A percentile compares a stretch with the other conserved stretches of the same genome.
Conservation (phyloP, 2,888 invertebrate species). For the Oligia strigilis region DNA sequence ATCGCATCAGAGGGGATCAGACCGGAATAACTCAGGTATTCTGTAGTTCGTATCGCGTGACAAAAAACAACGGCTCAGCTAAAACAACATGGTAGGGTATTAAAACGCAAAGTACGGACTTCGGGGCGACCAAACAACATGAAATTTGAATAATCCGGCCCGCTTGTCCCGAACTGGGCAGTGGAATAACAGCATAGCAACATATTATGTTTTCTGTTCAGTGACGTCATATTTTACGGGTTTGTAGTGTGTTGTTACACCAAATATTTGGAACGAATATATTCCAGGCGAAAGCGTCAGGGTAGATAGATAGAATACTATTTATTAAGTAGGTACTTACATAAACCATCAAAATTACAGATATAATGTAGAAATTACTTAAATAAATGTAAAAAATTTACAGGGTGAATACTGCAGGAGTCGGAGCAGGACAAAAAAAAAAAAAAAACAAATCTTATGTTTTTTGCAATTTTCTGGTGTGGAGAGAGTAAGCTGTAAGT, state of each 20-base stretch:
- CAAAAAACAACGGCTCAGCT: conserved; percentile 54
- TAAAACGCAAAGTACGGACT: conserved; percentile 71
- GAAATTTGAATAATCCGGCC: conserved; percentile 81
- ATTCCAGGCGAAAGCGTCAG: background rate
- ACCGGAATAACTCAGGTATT: conserved; percentile 10
- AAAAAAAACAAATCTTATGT: background rate
- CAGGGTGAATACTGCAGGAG: background rate
- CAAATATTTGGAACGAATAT: background rate
- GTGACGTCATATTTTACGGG: conserved; percentile 35
- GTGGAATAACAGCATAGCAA: conserved; percentile 68
- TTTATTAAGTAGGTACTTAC: background rate
- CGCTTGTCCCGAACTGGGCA: conserved; percentile 59
- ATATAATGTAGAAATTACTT: too few species aligned
- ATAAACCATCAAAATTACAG: background rate
- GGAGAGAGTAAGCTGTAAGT: background rate
- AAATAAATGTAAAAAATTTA: too few species aligned
- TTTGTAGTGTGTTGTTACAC: background rate
- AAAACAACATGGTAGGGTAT: conserved; percentile 66
- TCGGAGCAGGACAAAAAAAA: background rate
- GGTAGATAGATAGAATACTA: background rate
- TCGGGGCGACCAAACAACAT: conserved; percentile 72
- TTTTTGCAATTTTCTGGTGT: too few species aligned
- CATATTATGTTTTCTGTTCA: conserved; percentile 48
- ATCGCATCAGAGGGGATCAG: conserved; percentile 31
- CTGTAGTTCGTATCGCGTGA: conserved; percentile 54